phyloP scores from a whole-genome alignment of 2,888 invertebrate genomes.

The Lasioglossum lativentre region DNA sequence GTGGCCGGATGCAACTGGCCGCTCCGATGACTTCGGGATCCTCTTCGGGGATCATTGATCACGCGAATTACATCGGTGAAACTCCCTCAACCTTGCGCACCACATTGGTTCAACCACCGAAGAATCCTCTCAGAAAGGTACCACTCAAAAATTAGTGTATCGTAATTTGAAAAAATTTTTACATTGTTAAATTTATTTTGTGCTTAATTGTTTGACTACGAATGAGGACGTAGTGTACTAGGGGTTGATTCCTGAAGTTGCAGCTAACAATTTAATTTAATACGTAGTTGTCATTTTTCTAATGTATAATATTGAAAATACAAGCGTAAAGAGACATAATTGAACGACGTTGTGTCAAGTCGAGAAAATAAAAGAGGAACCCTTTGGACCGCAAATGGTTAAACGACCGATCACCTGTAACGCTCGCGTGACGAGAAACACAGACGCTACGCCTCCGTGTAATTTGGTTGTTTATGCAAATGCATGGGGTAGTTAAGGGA shows the following conservation, averaged over 20 bases:
- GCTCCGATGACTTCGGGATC: slow-evolving; percentile 72
- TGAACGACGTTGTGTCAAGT: not conserved
- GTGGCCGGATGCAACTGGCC: slow-evolving; percentile 80
- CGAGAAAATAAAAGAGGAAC: not conserved
- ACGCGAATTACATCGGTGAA: slow-evolving; percentile 26
- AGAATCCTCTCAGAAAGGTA: not conserved
- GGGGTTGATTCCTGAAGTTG: not conserved
- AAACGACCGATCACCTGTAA: slow-evolving; percentile 36
- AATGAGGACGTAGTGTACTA: not conserved
- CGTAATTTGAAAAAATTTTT: not conserved
- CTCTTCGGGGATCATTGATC: slow-evolving; percentile 8
- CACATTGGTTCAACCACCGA: not conserved
- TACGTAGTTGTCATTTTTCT: not conserved
- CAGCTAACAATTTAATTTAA: no score
- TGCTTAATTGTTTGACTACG: no score
- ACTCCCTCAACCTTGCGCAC: not conserved
- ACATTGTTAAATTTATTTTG: not conserved
- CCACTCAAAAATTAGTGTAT: not conserved
- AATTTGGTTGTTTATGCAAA: slow-evolving; percentile 59
- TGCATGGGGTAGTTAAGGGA: slow-evolving; percentile 24
- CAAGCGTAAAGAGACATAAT: not conserved
- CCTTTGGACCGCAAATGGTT: not conserved
- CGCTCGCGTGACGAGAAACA: slow-evolving; percentile 62
- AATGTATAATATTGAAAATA: no score
- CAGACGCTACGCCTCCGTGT: slow-evolving; percentile 27